phyloP scores from a whole-genome alignment of 2,113 vertebrate genomes.

The Pipa parva region DNA sequence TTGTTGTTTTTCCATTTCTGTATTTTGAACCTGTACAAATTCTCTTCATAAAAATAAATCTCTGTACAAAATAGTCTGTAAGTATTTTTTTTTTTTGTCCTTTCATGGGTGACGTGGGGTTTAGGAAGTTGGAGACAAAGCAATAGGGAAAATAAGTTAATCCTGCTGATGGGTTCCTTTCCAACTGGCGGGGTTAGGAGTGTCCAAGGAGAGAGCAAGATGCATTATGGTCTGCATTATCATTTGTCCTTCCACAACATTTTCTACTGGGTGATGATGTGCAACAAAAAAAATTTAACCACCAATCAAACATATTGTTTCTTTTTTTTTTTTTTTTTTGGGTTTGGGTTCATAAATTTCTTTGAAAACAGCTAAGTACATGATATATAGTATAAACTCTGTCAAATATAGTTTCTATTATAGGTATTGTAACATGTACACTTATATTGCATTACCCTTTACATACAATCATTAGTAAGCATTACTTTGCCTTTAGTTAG shows the following conservation, averaged over 20 bases:
- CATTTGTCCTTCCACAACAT: conserved; percentile 7
- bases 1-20: conserved; percentile 68
- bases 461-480: too few species aligned
- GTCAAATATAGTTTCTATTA: too few species aligned
- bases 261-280: conserved; percentile 1
- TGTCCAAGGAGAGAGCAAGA: conserved; percentile 31
- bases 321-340: too few species aligned
- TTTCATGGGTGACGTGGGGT: conserved; percentile 46
- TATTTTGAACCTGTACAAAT: conserved; percentile 94
- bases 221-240: background rate
- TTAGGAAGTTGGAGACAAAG: conserved; percentile 18
- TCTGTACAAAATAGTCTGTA: conserved; percentile 93
- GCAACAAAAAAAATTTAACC: conserved; percentile 24
- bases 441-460: too few species aligned
- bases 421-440: too few species aligned
- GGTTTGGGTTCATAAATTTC: too few species aligned
- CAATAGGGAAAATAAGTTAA: conserved; percentile 15
- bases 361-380: too few species aligned
- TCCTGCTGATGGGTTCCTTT: conserved; percentile 32
- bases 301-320: conserved; percentile 20
- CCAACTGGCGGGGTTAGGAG: conserved; percentile 25
- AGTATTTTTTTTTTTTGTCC: conserved; percentile 56
- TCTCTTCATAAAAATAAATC: conserved; percentile 99
- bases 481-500: too few species aligned
- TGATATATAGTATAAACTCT: too few species aligned